These are phyloP conservation scores for Ceraclea dissimilis DNA, from an alignment of 2,888 invertebrate species.

Conservation along the genomic window DNA sequence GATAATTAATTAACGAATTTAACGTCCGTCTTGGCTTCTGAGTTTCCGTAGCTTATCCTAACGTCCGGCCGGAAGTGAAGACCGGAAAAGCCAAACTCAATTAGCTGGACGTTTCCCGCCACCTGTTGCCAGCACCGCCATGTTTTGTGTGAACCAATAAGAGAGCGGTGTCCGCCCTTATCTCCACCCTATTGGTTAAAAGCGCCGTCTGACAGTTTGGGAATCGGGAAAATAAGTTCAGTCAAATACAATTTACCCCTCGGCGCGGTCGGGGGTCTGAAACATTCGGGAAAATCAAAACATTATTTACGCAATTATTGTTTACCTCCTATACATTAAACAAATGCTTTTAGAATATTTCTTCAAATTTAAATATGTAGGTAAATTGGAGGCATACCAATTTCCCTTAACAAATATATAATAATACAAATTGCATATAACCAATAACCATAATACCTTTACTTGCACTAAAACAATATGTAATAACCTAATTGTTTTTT, in stretches of 20 bases:
- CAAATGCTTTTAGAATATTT: too few relatives aligned
- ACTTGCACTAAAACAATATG: too few relatives aligned
- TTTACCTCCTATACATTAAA: too few relatives aligned
- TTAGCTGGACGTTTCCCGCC: conserved; percentile 29
- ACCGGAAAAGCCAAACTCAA: conserved; percentile 25
- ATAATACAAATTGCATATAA: too few relatives aligned
- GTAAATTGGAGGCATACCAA: too few relatives aligned
- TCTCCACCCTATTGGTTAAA: conserved; percentile 37
- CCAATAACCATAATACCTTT: too few relatives aligned
- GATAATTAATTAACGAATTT: neutral
- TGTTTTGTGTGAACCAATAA: conserved; percentile 42
- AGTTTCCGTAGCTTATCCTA: conserved; percentile 1
- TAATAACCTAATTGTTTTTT: too few relatives aligned
- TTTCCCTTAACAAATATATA: too few relatives aligned
- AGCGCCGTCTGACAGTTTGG: conserved; percentile 29
- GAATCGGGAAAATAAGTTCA: conserved; percentile 32
- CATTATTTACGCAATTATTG: too few relatives aligned
- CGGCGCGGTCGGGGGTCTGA: conserved; percentile 6
- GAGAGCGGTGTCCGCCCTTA: conserved; percentile 43
- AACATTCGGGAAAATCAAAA: neutral
- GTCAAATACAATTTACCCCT: conserved; percentile 25
- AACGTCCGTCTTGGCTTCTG: neutral
- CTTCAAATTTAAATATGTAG: too few relatives aligned
- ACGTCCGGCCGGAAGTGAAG: conserved; percentile 21
- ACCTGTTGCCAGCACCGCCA: conserved; percentile 48